phyloP scores from a whole-genome alignment of 2,797 vertebrate species.

The Hydrophis major region DNA sequence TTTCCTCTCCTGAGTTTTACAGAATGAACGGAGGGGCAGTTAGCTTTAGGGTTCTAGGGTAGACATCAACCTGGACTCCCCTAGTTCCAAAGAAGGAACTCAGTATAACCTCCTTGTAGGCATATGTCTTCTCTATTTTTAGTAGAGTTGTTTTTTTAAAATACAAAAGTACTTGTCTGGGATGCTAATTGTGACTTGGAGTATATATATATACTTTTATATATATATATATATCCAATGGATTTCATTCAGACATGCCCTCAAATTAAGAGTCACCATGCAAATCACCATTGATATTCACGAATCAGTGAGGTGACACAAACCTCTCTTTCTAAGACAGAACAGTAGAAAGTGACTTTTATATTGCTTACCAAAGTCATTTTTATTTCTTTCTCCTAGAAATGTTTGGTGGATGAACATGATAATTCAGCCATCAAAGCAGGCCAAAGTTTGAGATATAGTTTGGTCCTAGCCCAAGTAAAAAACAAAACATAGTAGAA shows the following conservation, averaged over 20 bases:
- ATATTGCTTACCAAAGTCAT: neutral
- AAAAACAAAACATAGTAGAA: neutral
- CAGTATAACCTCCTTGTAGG: neutral
- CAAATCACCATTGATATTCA: neutral
- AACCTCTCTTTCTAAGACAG: neutral
- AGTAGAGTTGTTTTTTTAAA: neutral
- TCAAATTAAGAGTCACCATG: neutral
- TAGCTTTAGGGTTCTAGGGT: conserved; percentile 11
- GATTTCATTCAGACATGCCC: neutral
- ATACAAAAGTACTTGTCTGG: neutral
- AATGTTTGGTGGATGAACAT: neutral
- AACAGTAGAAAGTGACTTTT: neutral
- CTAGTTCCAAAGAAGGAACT: neutral
- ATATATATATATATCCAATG: neutral
- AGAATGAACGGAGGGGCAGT: neutral
- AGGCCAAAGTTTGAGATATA: neutral
- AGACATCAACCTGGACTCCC: neutral
- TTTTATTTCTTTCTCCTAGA: neutral
- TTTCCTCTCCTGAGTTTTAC: neutral
- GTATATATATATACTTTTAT: neutral
- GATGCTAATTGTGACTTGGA: neutral
- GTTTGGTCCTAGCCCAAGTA: neutral
- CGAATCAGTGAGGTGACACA: neutral
- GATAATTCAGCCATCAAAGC: neutral
- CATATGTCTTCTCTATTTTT: conserved; percentile 13